phyloP scores from a whole-genome alignment of 2,113 vertebrate genomes.

The Melanerpes formicivorus region DNA sequence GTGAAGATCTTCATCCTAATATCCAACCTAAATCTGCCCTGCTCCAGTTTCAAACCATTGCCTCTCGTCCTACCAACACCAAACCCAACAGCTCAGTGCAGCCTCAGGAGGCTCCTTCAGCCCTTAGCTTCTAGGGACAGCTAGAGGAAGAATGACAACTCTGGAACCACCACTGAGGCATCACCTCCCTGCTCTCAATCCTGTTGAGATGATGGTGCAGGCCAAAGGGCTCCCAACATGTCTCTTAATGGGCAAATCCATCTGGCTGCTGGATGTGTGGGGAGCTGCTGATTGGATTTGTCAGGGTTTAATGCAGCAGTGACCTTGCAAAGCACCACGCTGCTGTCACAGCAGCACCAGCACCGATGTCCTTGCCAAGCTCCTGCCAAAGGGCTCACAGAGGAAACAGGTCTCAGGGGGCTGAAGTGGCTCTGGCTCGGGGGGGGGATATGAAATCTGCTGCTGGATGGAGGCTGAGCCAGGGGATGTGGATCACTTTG shows the following conservation, averaged over 20 bases:
- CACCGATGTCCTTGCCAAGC: rapidly evolving
- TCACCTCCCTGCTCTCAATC: not conserved
- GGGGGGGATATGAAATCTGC: rapidly evolving
- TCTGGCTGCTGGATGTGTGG: not conserved
- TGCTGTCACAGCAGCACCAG: not conserved
- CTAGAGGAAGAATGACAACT: not conserved
- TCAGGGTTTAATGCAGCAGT: not conserved
- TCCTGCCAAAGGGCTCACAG: not conserved
- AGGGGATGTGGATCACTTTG: not conserved
- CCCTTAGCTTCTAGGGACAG: not conserved
- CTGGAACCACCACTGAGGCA: not conserved
- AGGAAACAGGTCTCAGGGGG: rapidly evolving
- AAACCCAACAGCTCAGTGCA: rapidly evolving
- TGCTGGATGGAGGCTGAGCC: not conserved
- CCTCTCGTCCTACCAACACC: not conserved
- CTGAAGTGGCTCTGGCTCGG: not conserved
- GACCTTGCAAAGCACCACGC: not conserved
- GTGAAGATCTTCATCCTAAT: no score
- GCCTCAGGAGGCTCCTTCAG: not conserved
- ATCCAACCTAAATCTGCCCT: no score
- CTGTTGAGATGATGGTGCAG: rapidly evolving
- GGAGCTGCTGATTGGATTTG: not conserved
- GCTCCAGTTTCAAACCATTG: no score
- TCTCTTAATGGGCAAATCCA: not conserved
- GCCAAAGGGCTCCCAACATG: not conserved